phyloP scores from a whole-genome alignment of 2,113 vertebrate genomes.

The Catagonus wagneri region DNA sequence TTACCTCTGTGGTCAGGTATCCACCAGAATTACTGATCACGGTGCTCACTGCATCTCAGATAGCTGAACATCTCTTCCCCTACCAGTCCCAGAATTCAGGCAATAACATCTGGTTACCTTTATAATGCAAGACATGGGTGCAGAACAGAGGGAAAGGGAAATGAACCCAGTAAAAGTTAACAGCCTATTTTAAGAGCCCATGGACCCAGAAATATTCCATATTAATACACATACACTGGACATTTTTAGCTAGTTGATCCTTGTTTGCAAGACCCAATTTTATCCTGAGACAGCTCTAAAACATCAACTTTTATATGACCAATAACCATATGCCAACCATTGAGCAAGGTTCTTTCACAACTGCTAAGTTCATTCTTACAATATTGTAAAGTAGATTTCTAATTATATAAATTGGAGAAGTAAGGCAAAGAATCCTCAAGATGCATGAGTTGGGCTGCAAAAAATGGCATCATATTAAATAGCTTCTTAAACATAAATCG shows the following conservation, averaged over 20 bases:
- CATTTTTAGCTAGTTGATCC: not conserved
- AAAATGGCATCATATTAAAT: constrained; percentile 40
- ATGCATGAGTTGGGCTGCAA: not conserved
- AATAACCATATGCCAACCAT: not conserved
- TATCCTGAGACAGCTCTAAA: not conserved
- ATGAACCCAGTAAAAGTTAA: rapidly evolving
- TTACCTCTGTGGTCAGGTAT: not conserved
- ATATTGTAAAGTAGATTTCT: constrained; percentile 9
- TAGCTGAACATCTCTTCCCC: not conserved
- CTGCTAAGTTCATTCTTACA: not conserved
- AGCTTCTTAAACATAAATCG: constrained; percentile 64
- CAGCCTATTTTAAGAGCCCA: not conserved
- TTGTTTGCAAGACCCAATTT: not conserved
- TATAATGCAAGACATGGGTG: not conserved
- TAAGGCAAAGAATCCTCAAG: not conserved
- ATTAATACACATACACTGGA: not conserved
- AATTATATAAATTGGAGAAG: not conserved
- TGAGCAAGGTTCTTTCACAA: not conserved
- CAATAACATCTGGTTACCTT: not conserved
- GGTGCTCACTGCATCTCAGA: not conserved
- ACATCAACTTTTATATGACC: constrained; percentile 25
- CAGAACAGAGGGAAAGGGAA: rapidly evolving
- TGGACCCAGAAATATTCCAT: not conserved
- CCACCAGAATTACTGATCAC: not conserved
- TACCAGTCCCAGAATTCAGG: not conserved